Conservation (phyloP, 2,888 invertebrate genomes). For the Aproaerema taeniolella region DNA sequence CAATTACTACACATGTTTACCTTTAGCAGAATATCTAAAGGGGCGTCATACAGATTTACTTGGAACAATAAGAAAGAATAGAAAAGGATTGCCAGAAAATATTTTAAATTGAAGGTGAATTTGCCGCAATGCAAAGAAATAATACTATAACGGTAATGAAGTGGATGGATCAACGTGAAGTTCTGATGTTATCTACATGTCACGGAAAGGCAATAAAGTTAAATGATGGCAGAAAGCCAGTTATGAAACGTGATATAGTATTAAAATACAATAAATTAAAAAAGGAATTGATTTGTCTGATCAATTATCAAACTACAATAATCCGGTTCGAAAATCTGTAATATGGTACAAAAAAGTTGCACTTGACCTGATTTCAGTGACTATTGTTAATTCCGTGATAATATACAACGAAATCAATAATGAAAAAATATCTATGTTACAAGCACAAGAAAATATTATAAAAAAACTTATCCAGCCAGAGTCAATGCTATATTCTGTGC, state of each 20-base stretch:
- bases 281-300: slow-evolving; percentile 19
- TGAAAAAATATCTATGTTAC: too few relatives aligned
- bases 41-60: slow-evolving; percentile 6
- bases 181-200: slow-evolving; percentile 16
- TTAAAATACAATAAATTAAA: slow-evolving; percentile 18
- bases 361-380: slow-evolving; percentile 13
- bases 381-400: slow-evolving; percentile 16
- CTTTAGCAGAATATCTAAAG: slow-evolving; percentile 8
- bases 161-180: slow-evolving; percentile 21
- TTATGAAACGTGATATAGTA: slow-evolving; percentile 18
- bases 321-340: slow-evolving; percentile 17
- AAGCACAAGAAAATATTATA: too few relatives aligned
- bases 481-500: too few relatives aligned
- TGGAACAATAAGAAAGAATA: slow-evolving; percentile 19
- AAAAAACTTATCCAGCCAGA: too few relatives aligned
- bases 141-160: slow-evolving; percentile 19
- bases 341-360: slow-evolving; percentile 20
- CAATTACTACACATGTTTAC: slow-evolving; percentile 10
- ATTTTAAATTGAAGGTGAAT: slow-evolving; percentile 19
- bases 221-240: slow-evolving; percentile 12
- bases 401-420: slow-evolving; percentile 12
- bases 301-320: slow-evolving; percentile 20
- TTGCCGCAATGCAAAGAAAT: slow-evolving; percentile 17
- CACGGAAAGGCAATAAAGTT: slow-evolving; percentile 16
- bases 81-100: slow-evolving; percentile 17